Evolutionary conservation across 2,888 invertebrate species (phyloP).

Genomic region (Malthinus seriepunctatus): DNA sequence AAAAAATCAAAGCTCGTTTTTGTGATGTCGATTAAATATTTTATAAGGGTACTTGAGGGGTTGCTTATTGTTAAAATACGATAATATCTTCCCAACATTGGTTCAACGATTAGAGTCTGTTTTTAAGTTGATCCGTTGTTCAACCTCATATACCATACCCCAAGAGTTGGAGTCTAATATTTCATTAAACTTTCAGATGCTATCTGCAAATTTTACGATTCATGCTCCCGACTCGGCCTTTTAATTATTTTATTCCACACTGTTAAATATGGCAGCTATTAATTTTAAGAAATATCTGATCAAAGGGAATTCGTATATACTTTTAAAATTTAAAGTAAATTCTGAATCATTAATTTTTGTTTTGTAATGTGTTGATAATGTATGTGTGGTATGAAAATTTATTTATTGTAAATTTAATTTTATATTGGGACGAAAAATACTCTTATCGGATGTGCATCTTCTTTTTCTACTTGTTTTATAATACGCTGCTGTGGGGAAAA

Average conservation of each 20-base stretch:
- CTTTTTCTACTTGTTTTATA: no score
- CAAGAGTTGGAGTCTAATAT: conserved; percentile 23
- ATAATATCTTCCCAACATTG: conserved; percentile 21
- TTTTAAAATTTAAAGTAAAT: conserved; percentile 25
- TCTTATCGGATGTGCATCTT: no score
- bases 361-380: conserved; percentile 18
- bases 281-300: conserved; percentile 28
- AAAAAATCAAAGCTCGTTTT: background rate
- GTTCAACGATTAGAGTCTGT: conserved; percentile 24
- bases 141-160: conserved; percentile 27
- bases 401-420: no score
- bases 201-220: conserved; percentile 30
- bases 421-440: no score
- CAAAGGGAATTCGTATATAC: conserved; percentile 23
- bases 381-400: background rate
- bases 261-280: conserved; percentile 31
- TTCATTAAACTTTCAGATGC: conserved; percentile 29
- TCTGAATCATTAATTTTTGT: conserved; percentile 27
- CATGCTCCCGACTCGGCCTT: conserved; percentile 27
- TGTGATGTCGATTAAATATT: conserved; percentile 4
- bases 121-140: conserved; percentile 25
- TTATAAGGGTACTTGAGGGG: conserved; percentile 21
- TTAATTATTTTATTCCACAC: conserved; percentile 31
- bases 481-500: no score
- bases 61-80: conserved; percentile 9